phyloP scores from a whole-genome alignment of 2,113 vertebrate species.

The Ploceus nigricollis region DNA sequence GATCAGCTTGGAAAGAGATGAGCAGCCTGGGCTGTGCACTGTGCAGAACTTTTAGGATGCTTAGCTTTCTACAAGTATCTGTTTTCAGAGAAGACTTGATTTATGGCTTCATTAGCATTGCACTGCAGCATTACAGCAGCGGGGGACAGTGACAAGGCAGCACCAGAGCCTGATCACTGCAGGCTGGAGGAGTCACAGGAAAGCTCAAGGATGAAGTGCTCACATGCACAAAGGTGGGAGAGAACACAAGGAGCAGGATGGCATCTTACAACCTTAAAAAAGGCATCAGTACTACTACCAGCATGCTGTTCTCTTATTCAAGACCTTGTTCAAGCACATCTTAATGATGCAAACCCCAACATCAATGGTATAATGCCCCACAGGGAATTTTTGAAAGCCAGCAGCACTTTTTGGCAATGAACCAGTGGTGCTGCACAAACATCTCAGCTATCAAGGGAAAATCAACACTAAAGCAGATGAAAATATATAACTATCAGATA shows the following conservation, averaged over 20 bases:
- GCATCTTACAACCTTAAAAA: accelerated
- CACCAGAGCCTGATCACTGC: not conserved
- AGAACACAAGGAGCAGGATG: not conserved
- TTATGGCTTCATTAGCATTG: not conserved
- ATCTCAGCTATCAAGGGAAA: not conserved
- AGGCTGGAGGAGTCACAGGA: not conserved
- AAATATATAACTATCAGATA: not conserved
- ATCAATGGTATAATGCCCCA: not conserved
- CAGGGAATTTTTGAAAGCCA: not conserved
- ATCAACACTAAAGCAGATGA: not conserved
- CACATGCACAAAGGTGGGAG: not conserved
- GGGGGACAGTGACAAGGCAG: not conserved
- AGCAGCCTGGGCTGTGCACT: not conserved
- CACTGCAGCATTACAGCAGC: not conserved
- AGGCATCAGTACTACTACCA: no score
- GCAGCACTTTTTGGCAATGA: not conserved
- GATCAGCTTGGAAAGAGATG: not conserved
- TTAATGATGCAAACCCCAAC: not conserved
- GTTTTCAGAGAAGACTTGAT: not conserved
- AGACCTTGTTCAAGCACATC: not conserved
- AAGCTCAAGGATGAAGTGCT: not conserved
- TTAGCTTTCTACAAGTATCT: not conserved
- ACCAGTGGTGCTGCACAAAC: not conserved
- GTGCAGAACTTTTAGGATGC: not conserved
- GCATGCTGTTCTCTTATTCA: not conserved